phyloP scores from a whole-genome alignment of 2,888 invertebrate genomes.

The Chironomus tentans region DNA sequence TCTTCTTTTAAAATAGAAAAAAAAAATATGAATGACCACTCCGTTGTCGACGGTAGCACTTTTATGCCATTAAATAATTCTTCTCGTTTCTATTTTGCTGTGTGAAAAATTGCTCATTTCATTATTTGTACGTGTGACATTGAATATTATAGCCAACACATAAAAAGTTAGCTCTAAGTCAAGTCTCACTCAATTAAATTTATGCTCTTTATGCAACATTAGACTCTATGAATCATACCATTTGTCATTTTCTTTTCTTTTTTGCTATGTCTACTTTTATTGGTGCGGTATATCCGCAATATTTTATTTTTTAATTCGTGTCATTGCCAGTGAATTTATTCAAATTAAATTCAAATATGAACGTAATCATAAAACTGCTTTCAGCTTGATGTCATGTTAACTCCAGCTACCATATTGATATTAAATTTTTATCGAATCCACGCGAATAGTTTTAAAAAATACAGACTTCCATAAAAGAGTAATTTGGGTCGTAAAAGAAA shows the following conservation, averaged over 20 bases:
- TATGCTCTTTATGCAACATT: neutral
- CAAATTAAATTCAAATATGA: too few species aligned
- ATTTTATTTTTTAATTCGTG: neutral
- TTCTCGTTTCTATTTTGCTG: neutral
- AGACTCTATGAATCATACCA: neutral
- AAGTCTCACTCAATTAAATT: neutral
- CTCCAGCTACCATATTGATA: too few species aligned
- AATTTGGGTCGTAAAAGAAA: too few species aligned
- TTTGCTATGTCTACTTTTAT: neutral
- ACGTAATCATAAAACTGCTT: too few species aligned
- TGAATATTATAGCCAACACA: neutral
- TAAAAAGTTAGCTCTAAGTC: neutral
- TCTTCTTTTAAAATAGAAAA: neutral
- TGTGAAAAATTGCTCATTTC: neutral
- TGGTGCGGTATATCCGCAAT: neutral
- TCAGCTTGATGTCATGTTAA: too few species aligned
- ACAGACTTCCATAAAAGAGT: too few species aligned
- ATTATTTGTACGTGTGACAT: constrained; percentile 11
- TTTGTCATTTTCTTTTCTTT: neutral
- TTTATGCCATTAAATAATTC: neutral
- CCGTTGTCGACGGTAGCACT: neutral
- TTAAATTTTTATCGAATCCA: too few species aligned
- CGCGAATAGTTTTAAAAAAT: too few species aligned
- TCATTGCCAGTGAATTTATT: neutral
- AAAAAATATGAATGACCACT: neutral